Conservation (phyloP, 92 coral and sea anemone genomes). For the Meandrina meandrites region DNA sequence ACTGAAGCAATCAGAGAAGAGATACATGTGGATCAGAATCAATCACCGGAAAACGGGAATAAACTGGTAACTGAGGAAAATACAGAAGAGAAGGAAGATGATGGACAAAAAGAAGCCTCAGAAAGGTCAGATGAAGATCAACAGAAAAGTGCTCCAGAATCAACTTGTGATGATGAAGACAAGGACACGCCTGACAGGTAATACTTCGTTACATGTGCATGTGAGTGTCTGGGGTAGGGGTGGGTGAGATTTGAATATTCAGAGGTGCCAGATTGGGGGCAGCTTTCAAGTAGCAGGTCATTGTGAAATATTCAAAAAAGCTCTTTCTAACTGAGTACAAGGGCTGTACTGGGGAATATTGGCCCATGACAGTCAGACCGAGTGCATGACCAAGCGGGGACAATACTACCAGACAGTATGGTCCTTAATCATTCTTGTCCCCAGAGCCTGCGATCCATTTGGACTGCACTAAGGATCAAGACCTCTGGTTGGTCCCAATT, state of each 20-base stretch:
- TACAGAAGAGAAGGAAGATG: background rate
- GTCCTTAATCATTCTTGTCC: too few species aligned
- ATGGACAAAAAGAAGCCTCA: constrained; percentile 1
- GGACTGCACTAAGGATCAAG: too few species aligned
- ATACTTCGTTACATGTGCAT: background rate
- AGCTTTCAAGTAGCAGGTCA: too few species aligned
- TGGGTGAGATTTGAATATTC: background rate
- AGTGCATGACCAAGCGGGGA: too few species aligned
- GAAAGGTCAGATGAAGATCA: constrained; percentile 3
- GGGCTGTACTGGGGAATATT: too few species aligned
- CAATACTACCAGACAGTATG: too few species aligned
- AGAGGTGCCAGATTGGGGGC: background rate
- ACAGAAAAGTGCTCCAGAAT: background rate
- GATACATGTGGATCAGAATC: background rate
- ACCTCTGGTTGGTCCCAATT: too few species aligned
- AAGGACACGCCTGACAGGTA: constrained; percentile 26
- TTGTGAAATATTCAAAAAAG: background rate
- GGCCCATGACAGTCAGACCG: too few species aligned
- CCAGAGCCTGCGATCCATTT: too few species aligned
- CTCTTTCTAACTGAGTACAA: too few species aligned
- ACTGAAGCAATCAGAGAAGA: background rate
- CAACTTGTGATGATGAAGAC: background rate
- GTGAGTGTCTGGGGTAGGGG: background rate
- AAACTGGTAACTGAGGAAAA: constrained; percentile 20
- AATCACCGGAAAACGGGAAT: background rate